These are phyloP conservation scores for Euura lappo DNA, from an alignment of 1,140 invertebrate species.

Conservation along the genomic window DNA sequence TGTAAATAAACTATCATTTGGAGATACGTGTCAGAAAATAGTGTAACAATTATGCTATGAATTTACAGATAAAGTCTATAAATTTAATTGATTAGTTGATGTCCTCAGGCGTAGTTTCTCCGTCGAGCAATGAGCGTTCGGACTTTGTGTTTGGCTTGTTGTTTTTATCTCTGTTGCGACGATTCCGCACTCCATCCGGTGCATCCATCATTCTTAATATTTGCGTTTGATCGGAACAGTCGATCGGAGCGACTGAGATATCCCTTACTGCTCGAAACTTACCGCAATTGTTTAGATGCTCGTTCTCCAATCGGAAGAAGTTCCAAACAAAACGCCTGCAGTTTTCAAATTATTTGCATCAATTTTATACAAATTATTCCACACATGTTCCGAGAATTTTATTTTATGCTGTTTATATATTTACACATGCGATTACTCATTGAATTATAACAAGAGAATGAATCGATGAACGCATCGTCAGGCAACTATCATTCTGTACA, in stretches of 20 bases:
- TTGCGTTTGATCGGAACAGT: slow-evolving; percentile 89
- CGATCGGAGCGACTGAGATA: slow-evolving; percentile 96
- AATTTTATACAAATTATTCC: slow-evolving; percentile 26
- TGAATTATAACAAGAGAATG: too few species aligned
- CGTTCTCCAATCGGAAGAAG: slow-evolving; percentile 99
- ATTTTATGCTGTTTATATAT: not conserved
- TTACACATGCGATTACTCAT: not conserved
- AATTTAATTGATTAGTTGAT: not conserved
- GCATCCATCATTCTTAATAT: slow-evolving; percentile 97
- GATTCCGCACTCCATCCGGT: slow-evolving; percentile 83
- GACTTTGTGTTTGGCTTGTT: slow-evolving; percentile 48
- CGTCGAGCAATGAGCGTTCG: slow-evolving; percentile 22
- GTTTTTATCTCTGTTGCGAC: slow-evolving; percentile 62
- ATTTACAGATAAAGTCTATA: too few species aligned
- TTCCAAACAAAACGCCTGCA: slow-evolving; percentile 97
- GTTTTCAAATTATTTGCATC: slow-evolving; percentile 34
- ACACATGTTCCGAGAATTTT: not conserved
- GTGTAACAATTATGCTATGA: too few species aligned
- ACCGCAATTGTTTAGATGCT: slow-evolving; percentile 99
- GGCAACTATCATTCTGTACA: too few species aligned
- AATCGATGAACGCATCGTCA: too few species aligned
- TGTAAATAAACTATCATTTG: too few species aligned
- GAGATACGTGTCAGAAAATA: too few species aligned
- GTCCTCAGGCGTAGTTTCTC: not conserved
- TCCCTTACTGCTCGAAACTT: slow-evolving; percentile 98